Percentiles rank a stretch among this genome's conserved stretches.
Conservation (phyloP, 2,113 vertebrate genomes). For the Anolis sagrei region DNA sequence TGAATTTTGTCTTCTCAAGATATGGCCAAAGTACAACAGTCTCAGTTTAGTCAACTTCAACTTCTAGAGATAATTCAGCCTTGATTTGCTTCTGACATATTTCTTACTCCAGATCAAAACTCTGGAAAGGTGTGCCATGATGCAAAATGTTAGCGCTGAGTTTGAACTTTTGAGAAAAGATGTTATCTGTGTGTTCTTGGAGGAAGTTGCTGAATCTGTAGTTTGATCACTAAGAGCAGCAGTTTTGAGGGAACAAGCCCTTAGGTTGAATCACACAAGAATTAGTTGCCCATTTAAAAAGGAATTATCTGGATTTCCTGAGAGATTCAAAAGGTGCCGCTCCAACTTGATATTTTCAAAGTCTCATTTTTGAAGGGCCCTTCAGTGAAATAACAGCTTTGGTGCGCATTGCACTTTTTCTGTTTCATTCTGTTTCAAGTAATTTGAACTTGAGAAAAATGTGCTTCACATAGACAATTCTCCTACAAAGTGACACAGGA, state of each 20-base stretch:
- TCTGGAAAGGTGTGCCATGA: neutral
- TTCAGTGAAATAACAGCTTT: constrained; percentile 37
- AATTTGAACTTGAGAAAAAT: constrained; percentile 20
- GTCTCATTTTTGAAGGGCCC: neutral
- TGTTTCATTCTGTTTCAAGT: constrained; percentile 45
- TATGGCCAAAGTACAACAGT: too few relatives aligned
- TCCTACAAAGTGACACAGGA: neutral
- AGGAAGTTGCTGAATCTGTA: neutral
- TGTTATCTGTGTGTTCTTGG: neutral
- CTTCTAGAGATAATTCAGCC: too few relatives aligned
- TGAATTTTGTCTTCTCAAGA: too few relatives aligned
- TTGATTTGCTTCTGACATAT: neutral
- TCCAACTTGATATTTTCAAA: constrained; percentile 31
- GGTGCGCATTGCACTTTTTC: constrained; percentile 15
- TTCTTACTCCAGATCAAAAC: neutral
- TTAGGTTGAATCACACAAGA: constrained; percentile 26
- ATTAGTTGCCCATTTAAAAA: constrained; percentile 38
- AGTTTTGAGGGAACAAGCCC: neutral
- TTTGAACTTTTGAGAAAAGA: constrained; percentile 1
- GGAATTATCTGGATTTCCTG: constrained; percentile 44
- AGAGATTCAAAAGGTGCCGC: constrained; percentile 34
- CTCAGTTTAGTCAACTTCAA: too few relatives aligned
- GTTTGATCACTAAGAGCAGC: neutral
- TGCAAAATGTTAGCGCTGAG: neutral
- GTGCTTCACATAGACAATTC: constrained; percentile 18